Percentiles rank a stretch among this genome's conserved stretches.
Conservation (phyloP, 2,888 invertebrate species). For the Synanthedon vespiformis region DNA sequence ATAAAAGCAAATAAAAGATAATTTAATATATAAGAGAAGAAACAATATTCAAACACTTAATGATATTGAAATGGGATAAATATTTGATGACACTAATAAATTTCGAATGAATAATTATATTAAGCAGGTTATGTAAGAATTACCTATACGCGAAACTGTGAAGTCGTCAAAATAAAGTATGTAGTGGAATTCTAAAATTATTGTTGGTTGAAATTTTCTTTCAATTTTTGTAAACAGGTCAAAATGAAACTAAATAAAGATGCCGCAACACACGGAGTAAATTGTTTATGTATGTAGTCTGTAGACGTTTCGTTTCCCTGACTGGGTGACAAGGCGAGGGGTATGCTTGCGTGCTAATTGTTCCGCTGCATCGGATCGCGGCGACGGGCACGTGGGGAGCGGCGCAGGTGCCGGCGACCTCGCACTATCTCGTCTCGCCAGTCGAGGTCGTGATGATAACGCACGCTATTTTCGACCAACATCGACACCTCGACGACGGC, state of each 20-base stretch:
- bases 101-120: too few relatives aligned
- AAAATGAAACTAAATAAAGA: too few relatives aligned
- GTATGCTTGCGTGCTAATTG: slow-evolving; percentile 18
- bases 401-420: slow-evolving; percentile 62
- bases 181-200: background rate
- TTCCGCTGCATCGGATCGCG: slow-evolving; percentile 29
- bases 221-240: too few relatives aligned
- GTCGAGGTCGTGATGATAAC: slow-evolving; percentile 66
- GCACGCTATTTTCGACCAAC: slow-evolving; percentile 56
- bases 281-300: too few relatives aligned
- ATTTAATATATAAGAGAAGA: too few relatives aligned
- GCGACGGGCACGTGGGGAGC: slow-evolving; percentile 48
- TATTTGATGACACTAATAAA: too few relatives aligned
- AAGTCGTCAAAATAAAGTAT: background rate
- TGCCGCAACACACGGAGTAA: too few relatives aligned
- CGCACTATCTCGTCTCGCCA: slow-evolving; percentile 63
- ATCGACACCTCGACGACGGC: slow-evolving; percentile 41
- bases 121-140: background rate
- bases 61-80: too few relatives aligned
- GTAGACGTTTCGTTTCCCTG: too few relatives aligned
- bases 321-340: too few relatives aligned
- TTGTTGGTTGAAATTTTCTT: background rate
- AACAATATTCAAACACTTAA: too few relatives aligned
- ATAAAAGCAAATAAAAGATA: too few relatives aligned
- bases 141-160: background rate